Conservation (phyloP, 2,113 vertebrate species). For the Boleophthalmus pectinirostris region DNA sequence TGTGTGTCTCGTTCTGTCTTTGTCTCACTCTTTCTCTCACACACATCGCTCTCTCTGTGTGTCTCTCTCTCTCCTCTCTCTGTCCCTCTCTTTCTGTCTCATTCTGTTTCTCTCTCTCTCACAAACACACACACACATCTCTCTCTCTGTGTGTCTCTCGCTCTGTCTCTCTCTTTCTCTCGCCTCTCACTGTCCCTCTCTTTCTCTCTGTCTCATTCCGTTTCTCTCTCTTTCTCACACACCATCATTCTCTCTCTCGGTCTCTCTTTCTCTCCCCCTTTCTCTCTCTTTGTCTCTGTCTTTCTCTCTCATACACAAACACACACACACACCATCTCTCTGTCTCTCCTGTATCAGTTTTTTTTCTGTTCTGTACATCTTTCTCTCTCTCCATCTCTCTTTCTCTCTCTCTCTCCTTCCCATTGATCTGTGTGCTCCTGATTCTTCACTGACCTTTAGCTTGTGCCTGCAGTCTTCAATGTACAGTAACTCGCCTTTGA, state of each 20-base stretch:
- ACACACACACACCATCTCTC: too few species aligned
- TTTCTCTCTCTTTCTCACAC: neutral
- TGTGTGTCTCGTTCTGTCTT: neutral
- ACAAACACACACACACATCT: too few species aligned
- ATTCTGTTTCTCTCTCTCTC: neutral
- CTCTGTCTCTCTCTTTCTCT: neutral
- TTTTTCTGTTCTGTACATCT: too few species aligned
- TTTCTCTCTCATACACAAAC: neutral
- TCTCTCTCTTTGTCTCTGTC: neutral
- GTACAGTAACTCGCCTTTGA: too few species aligned
- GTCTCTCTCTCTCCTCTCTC: neutral
- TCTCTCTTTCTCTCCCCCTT: neutral
- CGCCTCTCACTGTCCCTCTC: slow-evolving; percentile 22
- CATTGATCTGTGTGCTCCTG: neutral
- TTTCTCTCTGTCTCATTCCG: slow-evolving; percentile 3
- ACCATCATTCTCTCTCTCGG: too few species aligned
- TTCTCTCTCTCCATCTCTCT: too few species aligned
- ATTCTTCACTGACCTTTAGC: too few species aligned
- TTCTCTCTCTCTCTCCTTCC: neutral
- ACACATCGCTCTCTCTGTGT: too few species aligned
- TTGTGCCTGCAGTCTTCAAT: too few species aligned
- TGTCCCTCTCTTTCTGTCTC: neutral
- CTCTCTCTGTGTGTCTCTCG: slow-evolving; percentile 17
- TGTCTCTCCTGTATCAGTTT: neutral
- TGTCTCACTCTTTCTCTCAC: too few species aligned